Conservation (phyloP, 2,888 invertebrate genomes). For the Thymelicus lineola region DNA sequence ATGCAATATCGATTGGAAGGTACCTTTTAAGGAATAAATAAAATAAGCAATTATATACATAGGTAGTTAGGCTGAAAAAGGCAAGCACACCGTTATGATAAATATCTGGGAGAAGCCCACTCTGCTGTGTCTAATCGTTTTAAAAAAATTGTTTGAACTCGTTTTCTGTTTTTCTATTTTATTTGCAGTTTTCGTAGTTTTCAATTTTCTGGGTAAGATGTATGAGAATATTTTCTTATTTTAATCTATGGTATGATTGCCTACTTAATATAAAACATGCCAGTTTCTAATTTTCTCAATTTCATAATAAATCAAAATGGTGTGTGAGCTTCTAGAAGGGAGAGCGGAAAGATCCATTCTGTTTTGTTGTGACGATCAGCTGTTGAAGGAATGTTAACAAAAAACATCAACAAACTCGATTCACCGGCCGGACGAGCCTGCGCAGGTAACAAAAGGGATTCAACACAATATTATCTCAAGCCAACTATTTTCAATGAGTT, state of each 20-base stretch:
- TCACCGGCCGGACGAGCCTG: slow-evolving; percentile 45
- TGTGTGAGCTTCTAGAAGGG: slow-evolving; percentile 1
- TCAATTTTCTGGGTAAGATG: no score
- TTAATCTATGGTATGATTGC: no score
- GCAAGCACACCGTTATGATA: no score
- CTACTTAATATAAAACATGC: no score
- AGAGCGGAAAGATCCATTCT: slow-evolving; percentile 51
- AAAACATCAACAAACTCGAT: slow-evolving; percentile 68
- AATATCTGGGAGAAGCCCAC: no score
- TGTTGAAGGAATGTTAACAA: slow-evolving; percentile 71
- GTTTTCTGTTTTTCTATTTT: no score
- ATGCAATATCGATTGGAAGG: slow-evolving; percentile 1
- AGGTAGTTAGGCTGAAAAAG: no score
- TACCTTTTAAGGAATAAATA: neutral
- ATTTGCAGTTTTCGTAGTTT: no score
- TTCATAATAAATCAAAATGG: neutral
- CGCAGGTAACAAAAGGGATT: slow-evolving; percentile 61
- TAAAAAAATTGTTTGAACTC: no score
- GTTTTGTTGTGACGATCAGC: slow-evolving; percentile 72
- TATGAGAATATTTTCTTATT: no score
- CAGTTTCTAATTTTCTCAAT: neutral
- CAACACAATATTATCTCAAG: neutral
- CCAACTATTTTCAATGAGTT: neutral
- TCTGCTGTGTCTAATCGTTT: no score
- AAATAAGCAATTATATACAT: neutral